Base-by-base conservation (phyloP, 2,888 invertebrate genomes). In the Parnassius orleans region DNA sequence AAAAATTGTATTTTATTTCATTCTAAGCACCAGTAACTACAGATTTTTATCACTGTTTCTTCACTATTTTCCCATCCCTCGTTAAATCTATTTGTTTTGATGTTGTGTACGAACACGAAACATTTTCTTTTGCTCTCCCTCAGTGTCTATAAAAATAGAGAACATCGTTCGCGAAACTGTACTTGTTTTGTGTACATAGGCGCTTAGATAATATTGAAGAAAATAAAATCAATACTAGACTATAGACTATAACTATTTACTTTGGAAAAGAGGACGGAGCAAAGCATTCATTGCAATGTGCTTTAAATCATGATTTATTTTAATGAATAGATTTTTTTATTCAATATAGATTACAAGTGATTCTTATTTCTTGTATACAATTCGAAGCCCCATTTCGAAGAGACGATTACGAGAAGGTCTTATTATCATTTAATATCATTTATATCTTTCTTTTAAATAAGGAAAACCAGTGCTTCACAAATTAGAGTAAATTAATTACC, bases 171-270 rank as follows among this genome's bases (percentile, higher is more conserved):
- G 10, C 14, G 53, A 57, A 52, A 57, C 52, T 19, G 53, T 61
- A 41, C 53, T 61, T 52, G 47, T 56, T 52, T 53, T 47, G 56
- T 61, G 47, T 47, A 42, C n/a, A 52, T 53, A 51, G 54, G 55
- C 19, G 56, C 51, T 61, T 15, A n/a, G 24, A 56, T 46, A 61
- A 56, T 61, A 61, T 61, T 56, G 46, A 15, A 52, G 46, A 42
- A 1, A 24, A 19, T 14, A 60, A 53, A 47, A 52, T 61, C 60
- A 60, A 53, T 51, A 55, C 14, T 19, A 19, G 19, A 19, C 19
- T 51, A 43, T 57, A 52, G 19, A 53, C 48, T 7, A 12, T 7
- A 7, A 54, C 14, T 50, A 24, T 60, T 55, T 53, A 53, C n/a
- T 44, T 52, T 12, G 50, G 15, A 46, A 14, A 15, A 9, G 19